A percentile compares a stretch with the other conserved stretches of the same genome.
Evolutionary conservation across 1,140 invertebrate genomes (phyloP).

Genomic region (Ceratina calcarata): DNA sequence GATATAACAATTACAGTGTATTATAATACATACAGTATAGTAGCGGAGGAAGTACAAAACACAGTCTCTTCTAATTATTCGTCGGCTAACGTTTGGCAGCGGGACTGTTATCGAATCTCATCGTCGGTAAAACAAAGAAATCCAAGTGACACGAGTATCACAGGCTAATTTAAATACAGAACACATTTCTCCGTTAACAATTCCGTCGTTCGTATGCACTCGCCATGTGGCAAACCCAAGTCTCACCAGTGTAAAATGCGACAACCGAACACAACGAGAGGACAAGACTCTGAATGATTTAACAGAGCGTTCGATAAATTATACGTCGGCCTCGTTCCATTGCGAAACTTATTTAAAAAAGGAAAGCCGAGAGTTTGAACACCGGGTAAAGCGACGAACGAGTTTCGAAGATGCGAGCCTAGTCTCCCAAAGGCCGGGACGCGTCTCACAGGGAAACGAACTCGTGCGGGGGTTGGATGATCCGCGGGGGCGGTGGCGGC

Average conservation of each 20-base stretch:
- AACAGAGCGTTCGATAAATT: constrained; percentile 8
- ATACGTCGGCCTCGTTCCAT: neutral
- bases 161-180: neutral
- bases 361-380: neutral
- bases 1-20: constrained; percentile 12
- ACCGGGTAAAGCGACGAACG: constrained; percentile 34
- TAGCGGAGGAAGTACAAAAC: neutral
- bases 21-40: neutral
- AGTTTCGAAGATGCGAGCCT: constrained; percentile 35
- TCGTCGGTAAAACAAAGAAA: neutral
- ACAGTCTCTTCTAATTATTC: neutral
- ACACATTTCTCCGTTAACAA: neutral
- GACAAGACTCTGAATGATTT: constrained; percentile 5
- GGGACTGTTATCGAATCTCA: neutral
- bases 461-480: constrained; percentile 80
- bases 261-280: constrained; percentile 35
- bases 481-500: constrained; percentile 80
- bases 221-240: constrained; percentile 18
- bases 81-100: constrained; percentile 14
- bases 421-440: constrained; percentile 16
- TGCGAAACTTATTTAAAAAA: too few species aligned
- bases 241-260: constrained; percentile 43
- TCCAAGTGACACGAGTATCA: neutral
- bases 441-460: constrained; percentile 76
- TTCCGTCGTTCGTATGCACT: neutral